Conservation (phyloP, 2,113 vertebrate species). For the Crypturellus undulatus region DNA sequence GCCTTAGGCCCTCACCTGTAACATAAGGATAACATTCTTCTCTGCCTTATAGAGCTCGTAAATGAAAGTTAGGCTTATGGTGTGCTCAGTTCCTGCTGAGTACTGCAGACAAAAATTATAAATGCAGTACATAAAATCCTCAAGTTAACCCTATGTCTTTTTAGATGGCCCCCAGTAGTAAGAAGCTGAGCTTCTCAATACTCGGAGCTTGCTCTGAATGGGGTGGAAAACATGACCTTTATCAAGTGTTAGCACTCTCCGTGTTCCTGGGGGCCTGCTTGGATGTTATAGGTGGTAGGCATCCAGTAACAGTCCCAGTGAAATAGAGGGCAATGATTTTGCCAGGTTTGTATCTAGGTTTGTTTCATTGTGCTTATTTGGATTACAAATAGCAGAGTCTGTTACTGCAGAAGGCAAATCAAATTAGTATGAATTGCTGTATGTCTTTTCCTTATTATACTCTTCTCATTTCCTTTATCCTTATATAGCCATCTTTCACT, state of each 20-base stretch:
- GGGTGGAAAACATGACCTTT: slow-evolving; percentile 40
- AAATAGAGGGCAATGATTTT: slow-evolving; percentile 48
- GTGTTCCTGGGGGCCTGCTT: neutral
- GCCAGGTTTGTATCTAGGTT: slow-evolving; percentile 36
- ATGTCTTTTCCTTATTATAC: neutral
- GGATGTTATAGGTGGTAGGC: neutral
- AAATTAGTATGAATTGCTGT: slow-evolving; percentile 1
- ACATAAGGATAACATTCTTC: neutral
- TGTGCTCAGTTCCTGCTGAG: neutral
- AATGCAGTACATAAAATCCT: neutral
- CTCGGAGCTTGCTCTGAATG: neutral
- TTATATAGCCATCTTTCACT: neutral
- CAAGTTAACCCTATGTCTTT: neutral
- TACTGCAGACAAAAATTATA: neutral
- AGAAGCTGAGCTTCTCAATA: neutral
- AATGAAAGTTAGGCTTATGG: neutral
- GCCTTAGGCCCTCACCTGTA: neutral
- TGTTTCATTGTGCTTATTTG: slow-evolving; percentile 36
- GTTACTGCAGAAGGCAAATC: neutral
- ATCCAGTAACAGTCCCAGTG: neutral
- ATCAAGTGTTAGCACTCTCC: slow-evolving; percentile 17
- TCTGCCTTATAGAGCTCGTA: neutral
- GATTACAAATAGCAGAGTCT: slow-evolving; percentile 40
- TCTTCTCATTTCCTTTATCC: neutral
- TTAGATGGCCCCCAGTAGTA: neutral